Evolutionary conservation across 2,113 vertebrate species (phyloP).

Genomic region (Noctilio leporinus): DNA sequence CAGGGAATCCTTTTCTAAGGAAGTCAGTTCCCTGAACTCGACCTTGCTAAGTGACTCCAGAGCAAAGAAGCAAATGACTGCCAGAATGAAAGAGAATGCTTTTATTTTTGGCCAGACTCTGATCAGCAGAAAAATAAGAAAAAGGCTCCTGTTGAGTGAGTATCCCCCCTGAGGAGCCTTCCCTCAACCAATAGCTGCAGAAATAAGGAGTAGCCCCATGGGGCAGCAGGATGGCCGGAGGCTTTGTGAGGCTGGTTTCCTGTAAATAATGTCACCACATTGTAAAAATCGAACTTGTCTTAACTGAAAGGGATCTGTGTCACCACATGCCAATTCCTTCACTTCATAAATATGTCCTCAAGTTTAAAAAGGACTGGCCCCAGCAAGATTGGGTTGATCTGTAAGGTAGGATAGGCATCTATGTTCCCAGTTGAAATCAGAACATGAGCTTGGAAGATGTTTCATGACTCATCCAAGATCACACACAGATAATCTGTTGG

Average conservation of each 20-base stretch:
- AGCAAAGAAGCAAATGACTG: conserved; percentile 9
- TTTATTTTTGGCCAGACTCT: conserved; percentile 33
- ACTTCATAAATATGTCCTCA: not conserved
- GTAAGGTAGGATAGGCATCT: not conserved
- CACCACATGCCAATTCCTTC: not conserved
- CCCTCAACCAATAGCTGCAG: not conserved
- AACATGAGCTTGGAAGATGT: not conserved
- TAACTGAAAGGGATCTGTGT: not conserved
- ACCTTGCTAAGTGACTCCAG: conserved; percentile 27
- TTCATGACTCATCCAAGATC: not conserved
- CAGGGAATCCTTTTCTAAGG: conserved; percentile 3
- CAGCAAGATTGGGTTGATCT: not conserved
- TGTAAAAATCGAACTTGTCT: not conserved
- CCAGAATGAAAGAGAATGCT: conserved; percentile 37
- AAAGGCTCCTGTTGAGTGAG: not conserved
- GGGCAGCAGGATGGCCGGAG: rapidly evolving
- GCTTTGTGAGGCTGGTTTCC: not conserved
- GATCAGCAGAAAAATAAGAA: conserved; percentile 4
- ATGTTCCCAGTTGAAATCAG: not conserved
- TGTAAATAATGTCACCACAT: not conserved
- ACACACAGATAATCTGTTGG: not conserved
- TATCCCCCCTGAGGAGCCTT: not conserved
- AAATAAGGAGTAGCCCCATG: not conserved
- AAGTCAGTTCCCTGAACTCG: conserved; percentile 46
- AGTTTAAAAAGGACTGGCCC: not conserved